These are phyloP conservation scores for Sebastolobus alascanus DNA, from an alignment of 2,797 vertebrate genomes.

Conservation along the genomic window DNA sequence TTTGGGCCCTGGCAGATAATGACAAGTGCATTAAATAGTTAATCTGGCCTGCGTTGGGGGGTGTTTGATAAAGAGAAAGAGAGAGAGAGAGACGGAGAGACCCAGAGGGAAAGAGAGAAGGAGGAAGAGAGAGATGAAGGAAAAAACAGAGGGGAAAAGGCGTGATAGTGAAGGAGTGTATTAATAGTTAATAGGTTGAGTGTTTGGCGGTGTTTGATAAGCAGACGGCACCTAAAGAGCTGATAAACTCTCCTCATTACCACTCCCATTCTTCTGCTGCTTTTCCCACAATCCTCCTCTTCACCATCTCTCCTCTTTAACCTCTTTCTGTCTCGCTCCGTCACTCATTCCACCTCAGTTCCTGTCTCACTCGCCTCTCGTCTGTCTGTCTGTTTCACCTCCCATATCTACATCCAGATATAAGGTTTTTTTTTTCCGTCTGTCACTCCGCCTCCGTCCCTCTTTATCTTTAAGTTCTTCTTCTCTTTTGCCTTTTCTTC, in stretches of 20 bases:
- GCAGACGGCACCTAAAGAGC: conserved; percentile 79
- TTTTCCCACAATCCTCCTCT: conserved; percentile 77
- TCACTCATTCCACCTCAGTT: conserved; percentile 44
- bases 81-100: conserved; percentile 59
- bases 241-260: conserved; percentile 82
- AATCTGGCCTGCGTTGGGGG: conserved; percentile 75
- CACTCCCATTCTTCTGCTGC: conserved; percentile 66
- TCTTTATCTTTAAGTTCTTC: conserved; percentile 45
- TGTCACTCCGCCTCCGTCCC: conserved; percentile 33
- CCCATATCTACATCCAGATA: conserved; percentile 29
- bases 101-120: conserved; percentile 28
- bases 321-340: conserved; percentile 62
- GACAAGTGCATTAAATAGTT: conserved; percentile 84
- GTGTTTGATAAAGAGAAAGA: conserved; percentile 76
- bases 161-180: conserved; percentile 72
- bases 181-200: conserved; percentile 81
- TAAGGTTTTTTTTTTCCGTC: conserved; percentile 11
- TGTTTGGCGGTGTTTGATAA: conserved; percentile 80
- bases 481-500: conserved; percentile 35
- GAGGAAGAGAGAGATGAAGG: conserved; percentile 54
- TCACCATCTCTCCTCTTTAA: conserved; percentile 34
- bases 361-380: conserved; percentile 20
- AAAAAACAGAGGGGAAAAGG: conserved; percentile 48
- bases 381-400: conserved; percentile 32
- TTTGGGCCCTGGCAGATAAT: conserved; percentile 78